Base-by-base conservation (phyloP, 2,888 invertebrate genomes). In the Meiosimyza decipiens region DNA sequence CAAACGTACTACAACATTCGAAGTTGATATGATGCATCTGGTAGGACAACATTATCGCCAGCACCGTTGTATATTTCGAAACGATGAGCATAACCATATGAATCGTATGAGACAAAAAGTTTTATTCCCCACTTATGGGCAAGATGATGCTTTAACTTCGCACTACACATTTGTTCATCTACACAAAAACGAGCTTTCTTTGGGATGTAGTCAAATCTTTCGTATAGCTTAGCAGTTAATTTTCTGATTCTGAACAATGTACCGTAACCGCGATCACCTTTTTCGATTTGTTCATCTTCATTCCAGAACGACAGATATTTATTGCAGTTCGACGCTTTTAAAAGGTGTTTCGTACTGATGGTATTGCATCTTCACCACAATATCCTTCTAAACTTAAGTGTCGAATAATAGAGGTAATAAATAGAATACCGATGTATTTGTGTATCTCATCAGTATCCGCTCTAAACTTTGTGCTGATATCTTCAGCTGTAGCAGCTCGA, bases 381-480 rank as follows among this genome's bases (percentile, higher is more conserved):
- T 74, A 76, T 52, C 73, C 75, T 28, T 70, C 71, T 60, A 76
- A 62, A 74, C 73, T 77, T 60, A 71, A 73, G 47, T 74, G 76
- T 15, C 72, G 73, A 55, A 73, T 74, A 60, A 74, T 54, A 15
- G 71, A 74, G 73, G 76, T n/a, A 55, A 51, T 72, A 9, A 74
- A 47, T 49, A 72, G 52, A 63, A 74, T 72, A 40, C 74, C 74
- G 33, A 76, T 62, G 40, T 74, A 76, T 15, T 73, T 62, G 51
- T 72, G 51, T 4, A 75, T 40, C n/a, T 74, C 55, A 28, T 66
- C 57, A 62, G 59, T 50, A 47, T 60, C 28, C 6, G 57, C 18
- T 16, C 57, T 54, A n/a, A 67, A 68, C 40, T 54, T 28, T 9
- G 47, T 63, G 52, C 49, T 72, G 47, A 72, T 72, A 22, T 68